A percentile compares a stretch with the other conserved stretches of the same genome.
These are phyloP conservation scores for Caenorhabditis briggsae DNA, from an alignment of 1,140 invertebrate species.

Conservation along the genomic window DNA sequence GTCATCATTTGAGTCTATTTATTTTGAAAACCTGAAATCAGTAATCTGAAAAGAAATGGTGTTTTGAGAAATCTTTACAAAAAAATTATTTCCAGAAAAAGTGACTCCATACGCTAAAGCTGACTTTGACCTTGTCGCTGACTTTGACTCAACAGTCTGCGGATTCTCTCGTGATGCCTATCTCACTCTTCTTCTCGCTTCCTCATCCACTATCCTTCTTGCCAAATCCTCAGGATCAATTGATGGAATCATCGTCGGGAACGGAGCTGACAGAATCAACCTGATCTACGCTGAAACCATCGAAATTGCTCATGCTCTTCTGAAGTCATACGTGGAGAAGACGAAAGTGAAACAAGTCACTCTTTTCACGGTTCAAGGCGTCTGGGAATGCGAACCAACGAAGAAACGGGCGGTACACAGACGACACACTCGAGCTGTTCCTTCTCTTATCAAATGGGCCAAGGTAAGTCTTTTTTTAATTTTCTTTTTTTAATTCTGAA, in stretches of 20 bases:
- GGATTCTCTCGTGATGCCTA: conserved; percentile 63
- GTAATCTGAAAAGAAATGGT: too few species aligned
- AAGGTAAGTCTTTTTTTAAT: not conserved
- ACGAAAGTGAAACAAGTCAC: conserved; percentile 63
- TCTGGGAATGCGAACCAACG: conserved; percentile 60
- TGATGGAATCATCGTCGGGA: conserved; percentile 57
- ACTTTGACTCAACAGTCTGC: conserved; percentile 63
- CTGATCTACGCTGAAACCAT: conserved; percentile 65
- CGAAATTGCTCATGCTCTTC: conserved; percentile 65
- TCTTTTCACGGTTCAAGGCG: conserved; percentile 60
- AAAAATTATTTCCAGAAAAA: conserved; percentile 27
- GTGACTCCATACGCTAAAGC: conserved; percentile 48
- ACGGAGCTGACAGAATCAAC: conserved; percentile 47
- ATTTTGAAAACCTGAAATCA: too few species aligned
- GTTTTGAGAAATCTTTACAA: not conserved
- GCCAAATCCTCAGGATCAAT: conserved; percentile 47
- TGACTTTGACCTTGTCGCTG: conserved; percentile 55
- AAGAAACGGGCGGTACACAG: conserved; percentile 59
- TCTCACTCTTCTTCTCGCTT: conserved; percentile 57
- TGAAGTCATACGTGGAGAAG: conserved; percentile 61
- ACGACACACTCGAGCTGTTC: conserved; percentile 66
- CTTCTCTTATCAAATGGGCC: conserved; percentile 65
- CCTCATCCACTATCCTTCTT: conserved; percentile 53
- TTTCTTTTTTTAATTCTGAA: not conserved
- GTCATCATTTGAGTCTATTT: too few species aligned